Evolutionary conservation across 2,113 vertebrate genomes (phyloP).

Genomic region (Hippopotamus amphibius): DNA sequence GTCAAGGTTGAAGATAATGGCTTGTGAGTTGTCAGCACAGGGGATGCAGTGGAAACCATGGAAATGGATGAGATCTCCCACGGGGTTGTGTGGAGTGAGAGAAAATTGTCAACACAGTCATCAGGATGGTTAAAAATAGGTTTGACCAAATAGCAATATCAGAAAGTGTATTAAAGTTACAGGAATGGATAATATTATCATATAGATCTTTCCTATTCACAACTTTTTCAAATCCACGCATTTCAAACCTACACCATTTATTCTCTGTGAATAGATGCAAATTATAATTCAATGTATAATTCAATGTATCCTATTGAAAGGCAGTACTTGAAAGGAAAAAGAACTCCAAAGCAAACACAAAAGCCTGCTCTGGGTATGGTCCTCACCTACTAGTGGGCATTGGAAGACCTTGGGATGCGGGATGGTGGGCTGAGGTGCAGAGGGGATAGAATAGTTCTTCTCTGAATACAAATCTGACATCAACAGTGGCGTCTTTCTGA

Average conservation of each 20-base stretch:
- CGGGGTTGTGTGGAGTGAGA: not conserved
- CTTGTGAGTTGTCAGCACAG: not conserved
- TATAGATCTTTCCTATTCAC: not conserved
- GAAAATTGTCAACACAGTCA: too few relatives aligned
- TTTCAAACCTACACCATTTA: not conserved
- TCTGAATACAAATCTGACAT: not conserved
- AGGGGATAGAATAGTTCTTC: not conserved
- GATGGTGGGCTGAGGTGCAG: not conserved
- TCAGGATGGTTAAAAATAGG: not conserved
- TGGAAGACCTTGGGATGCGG: not conserved
- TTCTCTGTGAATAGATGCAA: not conserved
- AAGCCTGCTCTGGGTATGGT: not conserved
- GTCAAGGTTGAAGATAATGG: not conserved
- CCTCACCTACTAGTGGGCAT: not conserved
- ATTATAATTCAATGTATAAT: not conserved
- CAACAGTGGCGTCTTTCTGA: not conserved
- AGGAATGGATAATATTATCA: not conserved
- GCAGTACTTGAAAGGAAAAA: not conserved
- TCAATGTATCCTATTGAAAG: not conserved
- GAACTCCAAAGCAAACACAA: not conserved
- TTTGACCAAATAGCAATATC: not conserved
- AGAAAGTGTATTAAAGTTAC: not conserved
- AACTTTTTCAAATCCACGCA: not conserved
- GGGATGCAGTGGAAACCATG: accelerated
- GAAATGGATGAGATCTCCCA: not conserved